phyloP scores from a whole-genome alignment of 2,797 vertebrate genomes.

The Buphagus erythrorhynchus region DNA sequence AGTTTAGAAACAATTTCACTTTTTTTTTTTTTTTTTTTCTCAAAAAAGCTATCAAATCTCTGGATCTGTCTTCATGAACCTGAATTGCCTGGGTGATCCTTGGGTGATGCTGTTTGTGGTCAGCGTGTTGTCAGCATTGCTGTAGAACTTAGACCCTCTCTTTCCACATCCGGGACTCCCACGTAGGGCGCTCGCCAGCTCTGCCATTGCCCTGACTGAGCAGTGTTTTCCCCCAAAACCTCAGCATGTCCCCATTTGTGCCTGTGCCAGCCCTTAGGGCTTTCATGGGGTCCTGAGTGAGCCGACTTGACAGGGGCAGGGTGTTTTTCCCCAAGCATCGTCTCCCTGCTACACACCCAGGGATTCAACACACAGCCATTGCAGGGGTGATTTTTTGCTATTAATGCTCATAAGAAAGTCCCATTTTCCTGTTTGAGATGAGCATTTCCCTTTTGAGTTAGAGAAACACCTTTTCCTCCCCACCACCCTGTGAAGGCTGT shows the following conservation, averaged over 20 bases:
- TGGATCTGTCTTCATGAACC: neutral
- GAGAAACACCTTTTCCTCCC: constrained; percentile 84
- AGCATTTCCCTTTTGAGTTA: constrained; percentile 89
- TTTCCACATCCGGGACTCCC: neutral
- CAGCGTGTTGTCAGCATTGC: neutral
- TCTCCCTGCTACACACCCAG: neutral
- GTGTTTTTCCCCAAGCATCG: neutral
- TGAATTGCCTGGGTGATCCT: neutral
- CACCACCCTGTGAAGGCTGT: constrained; percentile 75
- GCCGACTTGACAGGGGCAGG: fast-evolving
- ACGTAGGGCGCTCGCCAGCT: fast-evolving
- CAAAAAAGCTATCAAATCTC: neutral
- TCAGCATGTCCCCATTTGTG: neutral
- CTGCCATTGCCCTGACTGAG: neutral
- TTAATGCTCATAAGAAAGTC: constrained; percentile 64
- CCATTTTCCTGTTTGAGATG: constrained; percentile 90
- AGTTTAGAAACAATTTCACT: neutral
- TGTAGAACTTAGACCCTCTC: neutral
- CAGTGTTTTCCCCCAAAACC: neutral
- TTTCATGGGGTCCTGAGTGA: neutral
- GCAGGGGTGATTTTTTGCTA: constrained; percentile 12
- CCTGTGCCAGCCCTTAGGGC: neutral
- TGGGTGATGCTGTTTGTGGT: neutral
- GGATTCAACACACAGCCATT: neutral
- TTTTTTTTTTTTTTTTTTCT: neutral